Evolutionary conservation across 2,113 vertebrate genomes (phyloP).

Genomic region (Brachyhypopomus gauderio): DNA sequence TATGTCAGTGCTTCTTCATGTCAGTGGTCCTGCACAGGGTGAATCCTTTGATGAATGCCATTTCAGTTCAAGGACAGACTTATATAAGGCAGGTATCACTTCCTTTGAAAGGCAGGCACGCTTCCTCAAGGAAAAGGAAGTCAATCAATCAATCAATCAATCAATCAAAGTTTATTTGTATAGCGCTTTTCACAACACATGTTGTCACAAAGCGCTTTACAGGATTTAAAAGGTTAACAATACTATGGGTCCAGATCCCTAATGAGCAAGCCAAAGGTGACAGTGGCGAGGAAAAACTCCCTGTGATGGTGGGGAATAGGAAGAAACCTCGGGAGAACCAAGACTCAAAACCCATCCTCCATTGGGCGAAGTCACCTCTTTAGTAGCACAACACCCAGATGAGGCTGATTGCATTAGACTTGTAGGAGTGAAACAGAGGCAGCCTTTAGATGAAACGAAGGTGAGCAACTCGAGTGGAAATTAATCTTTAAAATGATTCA

Average conservation of each 20-base stretch:
- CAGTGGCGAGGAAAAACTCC: too few relatives aligned
- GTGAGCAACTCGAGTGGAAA: constrained; percentile 10
- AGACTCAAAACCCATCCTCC: too few relatives aligned
- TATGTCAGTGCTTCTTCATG: too few relatives aligned
- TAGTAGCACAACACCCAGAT: constrained; percentile 34
- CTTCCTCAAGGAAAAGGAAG: constrained; percentile 42
- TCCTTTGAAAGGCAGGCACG: constrained; percentile 61
- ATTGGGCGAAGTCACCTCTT: constrained; percentile 46
- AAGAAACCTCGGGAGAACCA: too few relatives aligned
- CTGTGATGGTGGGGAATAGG: too few relatives aligned
- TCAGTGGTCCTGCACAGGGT: constrained; percentile 35
- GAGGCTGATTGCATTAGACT: constrained; percentile 53
- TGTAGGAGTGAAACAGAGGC: constrained; percentile 5
- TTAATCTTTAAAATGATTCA: constrained; percentile 25
- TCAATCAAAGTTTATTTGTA: too few relatives aligned
- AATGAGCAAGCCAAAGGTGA: too few relatives aligned
- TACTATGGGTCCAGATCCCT: too few relatives aligned
- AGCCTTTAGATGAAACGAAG: constrained; percentile 41
- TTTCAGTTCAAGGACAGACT: constrained; percentile 64
- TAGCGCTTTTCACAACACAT: too few relatives aligned
- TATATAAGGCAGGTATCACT: constrained; percentile 57
- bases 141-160: too few relatives aligned
- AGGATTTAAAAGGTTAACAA: too few relatives aligned
- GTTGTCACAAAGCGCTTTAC: too few relatives aligned
- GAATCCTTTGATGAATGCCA: constrained; percentile 55